Base-by-base conservation (phyloP, 1,140 invertebrate species). In the Platorchestia sp. region DNA sequence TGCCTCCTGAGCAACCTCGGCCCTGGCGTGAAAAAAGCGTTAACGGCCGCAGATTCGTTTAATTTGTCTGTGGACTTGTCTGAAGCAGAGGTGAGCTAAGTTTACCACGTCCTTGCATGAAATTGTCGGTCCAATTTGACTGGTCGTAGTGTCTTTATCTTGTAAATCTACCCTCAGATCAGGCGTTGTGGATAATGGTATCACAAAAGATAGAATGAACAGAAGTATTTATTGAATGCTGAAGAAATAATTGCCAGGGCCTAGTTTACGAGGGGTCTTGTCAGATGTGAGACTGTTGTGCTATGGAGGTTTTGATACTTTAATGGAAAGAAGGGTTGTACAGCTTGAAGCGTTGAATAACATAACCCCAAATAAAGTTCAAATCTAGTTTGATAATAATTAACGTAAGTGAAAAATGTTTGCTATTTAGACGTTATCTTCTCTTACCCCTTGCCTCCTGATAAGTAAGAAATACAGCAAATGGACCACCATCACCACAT, bases 61-160 rank as follows among this genome's bases (percentile, higher is more conserved):
- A 89, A 44, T 44, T 10, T 89, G 43, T 42, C 87, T 42, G 87
- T 14, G 3, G 87, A 89, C 43, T 89, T 89, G 87, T 89, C 87
- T 44, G 43, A 5, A 41, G 41, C 41, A 89, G 87, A 89, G 43
- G 87, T 89, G 43, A 89, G 87, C 10, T 75, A 10, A 6, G 19
- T 51, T 51, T 51, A 51, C 95, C 95, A 6, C 95, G 97, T 40
- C 27, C 53, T 43, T 44, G 86, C 40, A n/a, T 43, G 42, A n/a
- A 45, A 41, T 40, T 45, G 36, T 42, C 42, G 44, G 14, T 75
- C 22, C 53, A 95, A 75, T 22, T 75, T 75, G 59, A 75, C 59
- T 75, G 14, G 1, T 27, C 1, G 14, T 22, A 36, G 27, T 1
- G 1, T 75, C 10, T 36, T 36, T 14, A 75, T 27, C 59, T 75